Evolutionary conservation across 2,888 invertebrate genomes (phyloP).

Genomic region (Plebejus anna): DNA sequence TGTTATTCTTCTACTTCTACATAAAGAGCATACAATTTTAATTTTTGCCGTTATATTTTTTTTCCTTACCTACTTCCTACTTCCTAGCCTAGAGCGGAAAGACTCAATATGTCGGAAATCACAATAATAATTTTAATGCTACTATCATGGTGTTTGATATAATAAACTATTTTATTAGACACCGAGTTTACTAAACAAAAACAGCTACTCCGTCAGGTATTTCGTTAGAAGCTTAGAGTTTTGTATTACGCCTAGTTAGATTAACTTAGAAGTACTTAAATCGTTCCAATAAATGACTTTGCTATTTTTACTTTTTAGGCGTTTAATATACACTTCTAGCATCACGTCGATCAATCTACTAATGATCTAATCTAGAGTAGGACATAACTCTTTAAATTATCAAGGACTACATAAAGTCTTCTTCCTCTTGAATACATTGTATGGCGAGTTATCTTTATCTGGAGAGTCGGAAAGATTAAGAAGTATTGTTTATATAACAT

Average conservation of each 20-base stretch:
- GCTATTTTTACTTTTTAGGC: background rate
- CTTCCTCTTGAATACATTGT: background rate
- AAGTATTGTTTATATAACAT: background rate
- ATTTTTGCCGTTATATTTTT: too few species aligned
- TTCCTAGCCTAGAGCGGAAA: too few species aligned
- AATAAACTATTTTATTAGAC: too few species aligned
- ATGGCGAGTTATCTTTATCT: background rate
- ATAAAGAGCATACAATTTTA: background rate
- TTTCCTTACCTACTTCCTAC: too few species aligned
- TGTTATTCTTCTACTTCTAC: conserved; percentile 2
- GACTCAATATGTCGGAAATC: too few species aligned
- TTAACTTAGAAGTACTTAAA: too few species aligned
- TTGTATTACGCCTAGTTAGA: too few species aligned
- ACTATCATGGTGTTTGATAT: too few species aligned
- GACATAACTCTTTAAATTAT: background rate
- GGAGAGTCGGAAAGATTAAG: background rate
- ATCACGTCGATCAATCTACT: background rate
- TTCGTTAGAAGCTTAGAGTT: too few species aligned
- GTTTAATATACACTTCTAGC: background rate
- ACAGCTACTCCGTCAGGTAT: too few species aligned
- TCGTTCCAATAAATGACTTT: background rate
- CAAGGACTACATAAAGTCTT: background rate
- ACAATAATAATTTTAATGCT: too few species aligned
- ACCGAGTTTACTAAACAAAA: too few species aligned
- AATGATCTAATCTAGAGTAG: background rate